phyloP scores from a whole-genome alignment of 2,113 vertebrate genomes.

The Salvator merianae region DNA sequence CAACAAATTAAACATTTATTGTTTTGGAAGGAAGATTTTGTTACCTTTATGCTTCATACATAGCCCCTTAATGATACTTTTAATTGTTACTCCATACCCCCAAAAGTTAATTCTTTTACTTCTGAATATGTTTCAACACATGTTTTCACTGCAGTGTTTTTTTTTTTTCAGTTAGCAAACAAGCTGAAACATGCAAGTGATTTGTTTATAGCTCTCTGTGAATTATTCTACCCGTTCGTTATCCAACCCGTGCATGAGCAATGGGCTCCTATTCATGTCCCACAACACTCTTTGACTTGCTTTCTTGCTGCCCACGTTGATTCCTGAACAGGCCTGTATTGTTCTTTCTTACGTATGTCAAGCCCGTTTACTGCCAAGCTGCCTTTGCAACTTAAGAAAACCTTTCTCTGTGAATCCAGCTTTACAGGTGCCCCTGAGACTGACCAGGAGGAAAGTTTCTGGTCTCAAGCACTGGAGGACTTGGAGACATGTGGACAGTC shows the following conservation, averaged over 20 bases:
- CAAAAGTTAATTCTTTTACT: no score
- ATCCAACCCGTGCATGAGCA: neutral
- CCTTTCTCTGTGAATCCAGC: slow-evolving; percentile 74
- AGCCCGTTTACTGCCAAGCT: slow-evolving; percentile 28
- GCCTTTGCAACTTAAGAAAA: slow-evolving; percentile 35
- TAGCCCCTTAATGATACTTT: neutral
- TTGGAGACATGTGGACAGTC: slow-evolving; percentile 98
- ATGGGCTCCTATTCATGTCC: neutral
- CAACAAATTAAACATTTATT: neutral
- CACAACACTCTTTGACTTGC: neutral
- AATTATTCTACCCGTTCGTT: neutral
- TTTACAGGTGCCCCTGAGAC: slow-evolving; percentile 87
- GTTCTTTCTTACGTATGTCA: slow-evolving; percentile 42
- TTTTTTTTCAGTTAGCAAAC: no score
- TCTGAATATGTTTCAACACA: no score
- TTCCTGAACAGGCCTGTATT: neutral
- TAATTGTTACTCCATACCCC: neutral
- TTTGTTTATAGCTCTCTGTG: neutral
- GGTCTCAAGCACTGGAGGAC: slow-evolving; percentile 98
- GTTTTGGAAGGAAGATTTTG: neutral
- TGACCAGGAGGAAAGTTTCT: slow-evolving; percentile 98
- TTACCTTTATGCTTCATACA: neutral
- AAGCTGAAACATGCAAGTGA: no score
- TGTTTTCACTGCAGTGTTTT: no score
- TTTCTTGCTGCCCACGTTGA: neutral